phyloP scores from a whole-genome alignment of 2,888 invertebrate species.

The Agelastica alni region DNA sequence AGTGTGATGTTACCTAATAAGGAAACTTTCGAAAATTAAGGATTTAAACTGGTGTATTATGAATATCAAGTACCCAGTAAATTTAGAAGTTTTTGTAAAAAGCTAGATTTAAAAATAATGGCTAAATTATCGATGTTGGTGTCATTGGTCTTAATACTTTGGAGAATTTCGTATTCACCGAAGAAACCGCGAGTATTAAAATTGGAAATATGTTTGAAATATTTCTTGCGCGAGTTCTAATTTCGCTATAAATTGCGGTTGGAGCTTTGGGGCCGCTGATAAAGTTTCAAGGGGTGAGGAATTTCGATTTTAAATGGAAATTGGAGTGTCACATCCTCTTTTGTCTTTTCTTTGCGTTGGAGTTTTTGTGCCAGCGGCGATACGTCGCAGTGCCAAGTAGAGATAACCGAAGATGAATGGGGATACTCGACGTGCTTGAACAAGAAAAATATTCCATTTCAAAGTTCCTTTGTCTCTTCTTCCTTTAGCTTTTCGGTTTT shows the following conservation, averaged over 20 bases:
- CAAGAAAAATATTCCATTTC: constrained; percentile 53
- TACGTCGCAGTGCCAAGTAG: constrained; percentile 50
- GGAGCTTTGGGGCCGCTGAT: constrained; percentile 44
- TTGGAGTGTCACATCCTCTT: constrained; percentile 58
- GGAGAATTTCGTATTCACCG: constrained; percentile 1
- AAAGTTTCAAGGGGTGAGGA: constrained; percentile 46
- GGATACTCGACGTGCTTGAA: constrained; percentile 52
- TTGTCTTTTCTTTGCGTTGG: constrained; percentile 51
- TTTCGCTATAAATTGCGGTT: constrained; percentile 40
- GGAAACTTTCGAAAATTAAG: too few relatives aligned
- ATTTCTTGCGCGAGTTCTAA: constrained; percentile 22
- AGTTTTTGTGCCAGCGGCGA: constrained; percentile 52
- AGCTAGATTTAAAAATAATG: too few relatives aligned
- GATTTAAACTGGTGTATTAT: too few relatives aligned
- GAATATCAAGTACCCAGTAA: too few relatives aligned
- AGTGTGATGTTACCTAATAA: too few relatives aligned
- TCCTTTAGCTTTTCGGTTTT: constrained; percentile 45
- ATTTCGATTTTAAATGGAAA: constrained; percentile 57
- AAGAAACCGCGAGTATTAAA: constrained; percentile 11
- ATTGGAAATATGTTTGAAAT: constrained; percentile 17
- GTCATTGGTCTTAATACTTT: too few relatives aligned
- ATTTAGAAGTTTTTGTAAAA: too few relatives aligned
- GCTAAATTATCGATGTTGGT: too few relatives aligned
- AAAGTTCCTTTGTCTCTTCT: constrained; percentile 50
- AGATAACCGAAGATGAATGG: constrained; percentile 56